phyloP scores from a whole-genome alignment of 2,113 vertebrate species.

The Paramisgurnus dabryanus region DNA sequence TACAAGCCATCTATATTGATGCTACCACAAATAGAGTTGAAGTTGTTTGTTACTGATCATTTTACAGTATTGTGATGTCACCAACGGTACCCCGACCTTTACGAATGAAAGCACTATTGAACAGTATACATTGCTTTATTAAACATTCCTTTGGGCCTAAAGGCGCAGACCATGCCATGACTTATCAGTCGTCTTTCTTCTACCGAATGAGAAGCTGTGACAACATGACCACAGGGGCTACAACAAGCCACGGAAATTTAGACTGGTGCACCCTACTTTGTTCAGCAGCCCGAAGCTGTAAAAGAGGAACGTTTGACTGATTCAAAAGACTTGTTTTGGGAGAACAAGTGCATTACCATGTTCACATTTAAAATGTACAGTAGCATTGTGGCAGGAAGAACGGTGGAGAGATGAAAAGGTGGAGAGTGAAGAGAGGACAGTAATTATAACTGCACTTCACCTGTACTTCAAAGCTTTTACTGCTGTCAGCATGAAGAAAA shows the following conservation, averaged over 20 bases:
- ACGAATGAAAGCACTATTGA: not conserved
- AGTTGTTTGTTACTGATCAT: not conserved
- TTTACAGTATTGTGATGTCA: not conserved
- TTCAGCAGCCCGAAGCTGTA: slow-evolving; percentile 9
- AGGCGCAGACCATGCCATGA: slow-evolving; percentile 28
- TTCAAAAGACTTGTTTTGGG: slow-evolving; percentile 1
- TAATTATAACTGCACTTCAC: slow-evolving; percentile 73
- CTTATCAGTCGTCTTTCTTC: slow-evolving; percentile 32
- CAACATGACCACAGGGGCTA: slow-evolving; percentile 32
- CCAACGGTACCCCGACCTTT: not conserved
- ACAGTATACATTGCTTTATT: slow-evolving; percentile 21
- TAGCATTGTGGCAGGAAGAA: not conserved
- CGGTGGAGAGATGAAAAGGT: not conserved
- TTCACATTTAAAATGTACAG: not conserved
- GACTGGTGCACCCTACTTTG: slow-evolving; percentile 16
- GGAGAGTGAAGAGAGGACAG: slow-evolving; percentile 46
- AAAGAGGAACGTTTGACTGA: slow-evolving; percentile 23
- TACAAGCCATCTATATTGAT: not conserved
- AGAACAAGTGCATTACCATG: not conserved
- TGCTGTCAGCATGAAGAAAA: slow-evolving; percentile 68
- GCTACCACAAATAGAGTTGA: not conserved
- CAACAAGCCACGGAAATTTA: slow-evolving; percentile 20
- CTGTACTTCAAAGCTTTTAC: slow-evolving; percentile 75
- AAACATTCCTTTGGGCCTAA: slow-evolving; percentile 9
- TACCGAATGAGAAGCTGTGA: slow-evolving; percentile 33